Conservation (phyloP, 2,888 invertebrate genomes). For the Andrena bucephala region DNA sequence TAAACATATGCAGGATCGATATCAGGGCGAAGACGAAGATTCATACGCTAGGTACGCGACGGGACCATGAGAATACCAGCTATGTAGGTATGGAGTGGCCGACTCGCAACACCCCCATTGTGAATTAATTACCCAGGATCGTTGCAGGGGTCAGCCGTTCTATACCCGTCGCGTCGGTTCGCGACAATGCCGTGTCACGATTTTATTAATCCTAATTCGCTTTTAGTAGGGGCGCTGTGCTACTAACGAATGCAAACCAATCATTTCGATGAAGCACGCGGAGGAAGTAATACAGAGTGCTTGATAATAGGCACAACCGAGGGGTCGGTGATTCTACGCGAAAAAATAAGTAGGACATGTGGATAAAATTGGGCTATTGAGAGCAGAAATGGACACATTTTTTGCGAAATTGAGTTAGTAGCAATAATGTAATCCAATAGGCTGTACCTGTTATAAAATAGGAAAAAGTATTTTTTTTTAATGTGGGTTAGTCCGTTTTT, state of each 20-base stretch:
- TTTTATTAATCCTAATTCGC: slow-evolving; percentile 55
- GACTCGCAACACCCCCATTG: slow-evolving; percentile 76
- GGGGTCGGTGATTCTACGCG: no score
- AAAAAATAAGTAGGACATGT: no score
- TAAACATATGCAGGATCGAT: slow-evolving; percentile 58
- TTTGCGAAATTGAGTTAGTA: no score
- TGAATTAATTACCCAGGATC: slow-evolving; percentile 81
- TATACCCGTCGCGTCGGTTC: slow-evolving; percentile 57
- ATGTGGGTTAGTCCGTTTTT: no score
- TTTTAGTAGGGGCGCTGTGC: background rate
- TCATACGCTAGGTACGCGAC: slow-evolving; percentile 46
- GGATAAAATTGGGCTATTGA: no score
- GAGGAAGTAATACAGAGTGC: background rate
- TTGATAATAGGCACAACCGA: background rate
- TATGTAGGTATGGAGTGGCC: slow-evolving; percentile 36
- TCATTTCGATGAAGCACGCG: slow-evolving; percentile 6
- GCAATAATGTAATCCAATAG: no score
- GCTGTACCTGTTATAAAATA: no score
- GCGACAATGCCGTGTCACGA: slow-evolving; percentile 75
- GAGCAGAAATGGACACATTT: no score
- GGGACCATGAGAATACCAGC: slow-evolving; percentile 50
- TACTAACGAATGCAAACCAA: background rate
- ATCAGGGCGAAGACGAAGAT: slow-evolving; percentile 52
- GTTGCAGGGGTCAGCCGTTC: slow-evolving; percentile 68
- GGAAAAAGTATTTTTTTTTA: no score